Evolutionary conservation across 2,888 invertebrate species (phyloP).

Genomic region (Cistogaster globosa): DNA sequence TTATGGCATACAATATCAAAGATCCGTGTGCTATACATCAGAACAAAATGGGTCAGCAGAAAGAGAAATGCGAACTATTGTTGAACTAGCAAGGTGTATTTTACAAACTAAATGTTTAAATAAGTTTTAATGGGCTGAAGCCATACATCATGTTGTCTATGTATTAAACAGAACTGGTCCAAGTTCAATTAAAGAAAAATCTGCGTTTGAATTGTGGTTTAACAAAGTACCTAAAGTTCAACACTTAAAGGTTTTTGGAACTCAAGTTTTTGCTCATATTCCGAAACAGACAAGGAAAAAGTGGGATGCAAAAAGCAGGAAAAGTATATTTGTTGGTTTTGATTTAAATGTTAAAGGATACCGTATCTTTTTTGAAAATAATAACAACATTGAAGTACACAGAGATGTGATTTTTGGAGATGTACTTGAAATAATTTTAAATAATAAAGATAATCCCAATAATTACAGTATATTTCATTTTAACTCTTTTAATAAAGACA

Average conservation of each 20-base stretch:
- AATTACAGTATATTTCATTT: neutral
- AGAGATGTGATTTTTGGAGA: too few relatives aligned
- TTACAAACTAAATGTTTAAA: constrained; percentile 34
- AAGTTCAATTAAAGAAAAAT: constrained; percentile 17
- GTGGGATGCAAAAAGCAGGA: constrained; percentile 22
- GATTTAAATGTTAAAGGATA: constrained; percentile 76
- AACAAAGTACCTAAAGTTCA: neutral
- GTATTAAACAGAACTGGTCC: constrained; percentile 4
- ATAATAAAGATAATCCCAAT: neutral
- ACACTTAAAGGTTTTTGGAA: constrained; percentile 14
- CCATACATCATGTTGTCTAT: constrained; percentile 31
- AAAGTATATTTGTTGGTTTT: constrained; percentile 75
- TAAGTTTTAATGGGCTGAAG: constrained; percentile 19
- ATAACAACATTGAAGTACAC: neutral
- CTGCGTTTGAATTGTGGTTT: constrained; percentile 4
- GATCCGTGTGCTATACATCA: constrained; percentile 1
- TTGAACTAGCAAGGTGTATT: constrained; percentile 40
- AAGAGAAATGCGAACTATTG: constrained; percentile 1
- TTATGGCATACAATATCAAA: neutral
- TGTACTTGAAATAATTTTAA: too few relatives aligned
- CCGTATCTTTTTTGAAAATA: neutral
- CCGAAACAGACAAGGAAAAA: neutral
- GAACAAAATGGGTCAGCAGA: constrained; percentile 14
- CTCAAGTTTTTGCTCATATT: constrained; percentile 14
- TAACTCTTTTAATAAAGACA: neutral